Percentiles rank a stretch among this genome's conserved stretches.
phyloP scores from a whole-genome alignment of 30 jellyfish, hydroid and myxozoan species.

The Cassiopea andromeda region DNA sequence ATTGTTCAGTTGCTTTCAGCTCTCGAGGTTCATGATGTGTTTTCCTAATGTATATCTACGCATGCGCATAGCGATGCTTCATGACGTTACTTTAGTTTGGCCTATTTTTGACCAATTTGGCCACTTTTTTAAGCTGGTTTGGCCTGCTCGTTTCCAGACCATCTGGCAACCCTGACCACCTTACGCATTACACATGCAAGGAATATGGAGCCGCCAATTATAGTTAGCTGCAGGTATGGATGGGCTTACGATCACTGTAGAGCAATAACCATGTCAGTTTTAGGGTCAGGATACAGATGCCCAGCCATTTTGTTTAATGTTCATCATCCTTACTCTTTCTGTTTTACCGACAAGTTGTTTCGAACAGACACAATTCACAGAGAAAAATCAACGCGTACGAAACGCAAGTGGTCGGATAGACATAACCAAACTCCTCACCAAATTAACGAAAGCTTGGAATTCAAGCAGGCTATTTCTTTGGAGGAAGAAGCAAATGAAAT shows the following conservation, averaged over 20 bases:
- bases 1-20: too few relatives aligned
- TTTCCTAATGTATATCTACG: too few relatives aligned
- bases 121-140: too few relatives aligned
- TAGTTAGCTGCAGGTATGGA: background rate
- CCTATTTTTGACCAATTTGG: too few relatives aligned
- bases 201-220: background rate
- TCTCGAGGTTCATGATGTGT: too few relatives aligned
- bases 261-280: background rate
- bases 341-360: background rate
- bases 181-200: too few relatives aligned
- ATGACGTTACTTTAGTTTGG: too few relatives aligned
- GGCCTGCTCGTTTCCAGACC: too few relatives aligned
- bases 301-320: background rate
- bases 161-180: too few relatives aligned
- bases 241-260: slow-evolving; percentile 23
- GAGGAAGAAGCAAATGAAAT: background rate
- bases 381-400: background rate
- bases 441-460: background rate
- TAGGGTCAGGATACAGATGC: slow-evolving; percentile 4
- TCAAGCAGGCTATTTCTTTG: background rate
- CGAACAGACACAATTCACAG: background rate
- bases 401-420: background rate
- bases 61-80: too few relatives aligned
- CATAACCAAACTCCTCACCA: background rate
- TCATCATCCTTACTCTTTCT: background rate